Evolutionary conservation across 2,797 vertebrate species (phyloP).

Genomic region (Acomys russatus): DNA sequence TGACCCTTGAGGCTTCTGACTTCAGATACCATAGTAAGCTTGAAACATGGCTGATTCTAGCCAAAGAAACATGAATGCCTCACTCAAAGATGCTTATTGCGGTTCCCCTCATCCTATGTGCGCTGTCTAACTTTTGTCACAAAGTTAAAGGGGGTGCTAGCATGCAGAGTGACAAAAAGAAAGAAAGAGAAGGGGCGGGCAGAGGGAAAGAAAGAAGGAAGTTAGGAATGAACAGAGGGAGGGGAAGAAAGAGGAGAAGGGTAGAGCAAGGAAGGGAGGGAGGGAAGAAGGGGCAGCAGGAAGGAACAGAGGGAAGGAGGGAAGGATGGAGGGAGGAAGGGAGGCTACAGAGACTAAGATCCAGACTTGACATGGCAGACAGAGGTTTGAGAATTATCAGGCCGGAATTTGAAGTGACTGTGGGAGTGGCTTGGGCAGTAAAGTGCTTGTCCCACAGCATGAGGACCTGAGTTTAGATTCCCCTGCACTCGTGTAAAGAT

Average conservation of each 20-base stretch:
- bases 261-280: background rate
- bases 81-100: background rate
- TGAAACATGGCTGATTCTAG: background rate
- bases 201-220: background rate
- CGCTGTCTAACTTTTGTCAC: background rate
- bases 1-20: background rate
- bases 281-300: background rate
- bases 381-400: background rate
- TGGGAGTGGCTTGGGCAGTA: background rate
- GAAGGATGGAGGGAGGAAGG: too few relatives aligned
- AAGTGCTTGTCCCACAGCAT: background rate
- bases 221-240: background rate
- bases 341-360: background rate
- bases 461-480: background rate
- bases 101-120: background rate
- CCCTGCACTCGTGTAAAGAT: background rate
- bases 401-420: background rate
- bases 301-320: accelerated
- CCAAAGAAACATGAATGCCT: background rate
- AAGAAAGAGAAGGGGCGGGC: background rate
- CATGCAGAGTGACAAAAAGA: background rate
- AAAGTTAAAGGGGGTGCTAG: background rate
- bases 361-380: too few relatives aligned
- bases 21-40: background rate
- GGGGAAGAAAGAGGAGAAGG: background rate